Evolutionary conservation across 1,140 invertebrate species (phyloP), one percentile per base, ranked within the genome.

Genomic region (Pantala flavescens): DNA sequence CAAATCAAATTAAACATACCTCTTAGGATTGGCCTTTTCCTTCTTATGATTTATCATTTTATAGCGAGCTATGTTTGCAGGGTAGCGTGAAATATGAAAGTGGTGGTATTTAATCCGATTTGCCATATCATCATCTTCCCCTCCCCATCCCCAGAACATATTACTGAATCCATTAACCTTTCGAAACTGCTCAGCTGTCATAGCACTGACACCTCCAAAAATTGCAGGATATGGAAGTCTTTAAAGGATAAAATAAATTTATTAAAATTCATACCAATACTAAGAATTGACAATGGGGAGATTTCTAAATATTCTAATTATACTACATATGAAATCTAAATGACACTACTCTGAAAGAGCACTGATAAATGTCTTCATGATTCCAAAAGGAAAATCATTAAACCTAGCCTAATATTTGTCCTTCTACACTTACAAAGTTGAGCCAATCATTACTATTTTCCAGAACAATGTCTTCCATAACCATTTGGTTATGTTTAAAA

Each of bases 81-180:
- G 93, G 84, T 96, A 96, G 76, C 95, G 86, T 42, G 91, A 90
- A 81, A 96, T 93, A 82, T 93, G 91, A 71, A 93, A 88, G 70
- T 90, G 89, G 77, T 89, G 88, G 78, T 89, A 89, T 77, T 90
- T 89, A 77, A 96, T 89, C 79, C 93, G 88, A 81, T 93, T 93
- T 43, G 90, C 90, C 92, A 96, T 94, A 81, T 97, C 94, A 81
- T 96, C 94, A 82, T 97, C 94, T 83, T 97, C 94, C 23, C 91
- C 94, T 42, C 94, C 94, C 94, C 94, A 96, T 12, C 94, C 94
- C 91, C 93, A 96, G 82, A 93, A 97, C 43, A 90, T 89, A 81
- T 97, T 97, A 36, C 93, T 94, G 85, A 95, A 97, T 0, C 95
- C 95, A 81, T 96, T 97, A 0, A 96, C 89, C 72, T 88, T 84